Evolutionary conservation across 1,140 invertebrate genomes (phyloP).

Genomic region (Pseudomyrmex gracilis): DNA sequence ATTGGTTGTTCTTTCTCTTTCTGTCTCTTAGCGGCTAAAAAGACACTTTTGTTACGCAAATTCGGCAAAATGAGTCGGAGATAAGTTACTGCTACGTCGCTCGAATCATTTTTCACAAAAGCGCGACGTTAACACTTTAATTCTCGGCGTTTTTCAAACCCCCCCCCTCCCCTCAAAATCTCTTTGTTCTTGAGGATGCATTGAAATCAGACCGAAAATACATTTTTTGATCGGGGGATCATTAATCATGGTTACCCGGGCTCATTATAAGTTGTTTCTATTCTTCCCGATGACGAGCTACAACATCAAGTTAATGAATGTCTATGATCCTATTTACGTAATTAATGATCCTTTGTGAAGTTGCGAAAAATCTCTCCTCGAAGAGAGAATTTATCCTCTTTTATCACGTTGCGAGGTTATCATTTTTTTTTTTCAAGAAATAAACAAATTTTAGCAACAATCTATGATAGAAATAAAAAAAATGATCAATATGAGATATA

Average conservation of each 20-base stretch:
- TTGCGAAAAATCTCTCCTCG: slow-evolving; percentile 14
- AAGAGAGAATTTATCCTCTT: slow-evolving; percentile 38
- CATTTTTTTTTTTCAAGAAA: not conserved
- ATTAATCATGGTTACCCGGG: slow-evolving; percentile 45
- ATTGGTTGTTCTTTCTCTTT: too few relatives aligned
- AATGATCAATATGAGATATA: too few relatives aligned
- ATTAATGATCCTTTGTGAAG: slow-evolving; percentile 46
- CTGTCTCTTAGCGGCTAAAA: too few relatives aligned
- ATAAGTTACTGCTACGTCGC: not conserved
- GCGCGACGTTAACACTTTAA: not conserved
- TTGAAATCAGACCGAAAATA: slow-evolving; percentile 34
- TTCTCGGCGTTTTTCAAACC: not conserved
- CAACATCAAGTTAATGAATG: slow-evolving; percentile 60
- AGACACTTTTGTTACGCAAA: too few relatives aligned
- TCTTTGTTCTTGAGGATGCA: slow-evolving; percentile 21
- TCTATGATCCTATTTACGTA: slow-evolving; percentile 58
- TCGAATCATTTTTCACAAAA: slow-evolving; percentile 8
- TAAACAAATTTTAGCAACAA: too few relatives aligned
- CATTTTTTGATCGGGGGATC: slow-evolving; percentile 10
- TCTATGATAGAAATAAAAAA: too few relatives aligned
- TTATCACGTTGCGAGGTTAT: slow-evolving; percentile 4
- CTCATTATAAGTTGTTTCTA: slow-evolving; percentile 48
- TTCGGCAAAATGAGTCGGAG: not conserved
- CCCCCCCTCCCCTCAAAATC: not conserved
- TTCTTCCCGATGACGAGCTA: slow-evolving; percentile 54